These are phyloP conservation scores for Apostichopus japonicus DNA, from an alignment of 35 echinoderm and acorn worm genomes.

Conservation along the genomic window DNA sequence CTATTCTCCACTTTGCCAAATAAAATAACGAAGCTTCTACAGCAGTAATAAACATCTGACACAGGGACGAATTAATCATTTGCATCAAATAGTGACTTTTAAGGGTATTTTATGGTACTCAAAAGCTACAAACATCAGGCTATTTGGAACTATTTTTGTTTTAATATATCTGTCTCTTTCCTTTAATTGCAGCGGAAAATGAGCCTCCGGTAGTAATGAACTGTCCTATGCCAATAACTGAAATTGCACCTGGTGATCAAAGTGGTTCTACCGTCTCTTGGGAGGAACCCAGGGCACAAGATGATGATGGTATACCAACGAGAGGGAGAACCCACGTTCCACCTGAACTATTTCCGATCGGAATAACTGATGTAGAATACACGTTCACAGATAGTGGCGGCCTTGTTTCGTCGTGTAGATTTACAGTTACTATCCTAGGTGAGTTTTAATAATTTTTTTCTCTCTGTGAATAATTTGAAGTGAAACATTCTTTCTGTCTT, in stretches of 20 bases:
- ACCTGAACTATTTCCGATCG: not conserved
- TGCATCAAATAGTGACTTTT: too few relatives aligned
- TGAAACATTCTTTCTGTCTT: too few relatives aligned
- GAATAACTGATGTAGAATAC: slow-evolving; percentile 14
- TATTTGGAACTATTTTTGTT: not conserved
- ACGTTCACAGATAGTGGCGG: slow-evolving; percentile 13
- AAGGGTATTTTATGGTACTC: too few relatives aligned
- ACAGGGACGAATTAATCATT: too few relatives aligned
- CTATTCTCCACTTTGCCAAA: too few relatives aligned
- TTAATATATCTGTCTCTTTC: not conserved
- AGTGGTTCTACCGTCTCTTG: not conserved
- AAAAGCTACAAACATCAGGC: too few relatives aligned
- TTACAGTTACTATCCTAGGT: slow-evolving; percentile 1
- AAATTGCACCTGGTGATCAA: not conserved
- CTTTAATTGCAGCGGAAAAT: not conserved
- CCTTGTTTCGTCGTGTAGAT: not conserved
- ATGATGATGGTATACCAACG: not conserved
- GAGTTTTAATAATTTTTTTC: not conserved
- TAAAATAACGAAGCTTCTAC: too few relatives aligned
- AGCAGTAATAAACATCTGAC: too few relatives aligned
- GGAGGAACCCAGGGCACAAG: slow-evolving; percentile 21
- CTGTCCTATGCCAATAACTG: slow-evolving; percentile 26
- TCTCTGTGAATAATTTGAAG: too few relatives aligned
- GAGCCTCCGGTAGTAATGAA: not conserved
- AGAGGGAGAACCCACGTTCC: slow-evolving; percentile 11